These are phyloP conservation scores for Remorina albescens DNA, from an alignment of 2,797 vertebrate genomes.

Conservation along the genomic window DNA sequence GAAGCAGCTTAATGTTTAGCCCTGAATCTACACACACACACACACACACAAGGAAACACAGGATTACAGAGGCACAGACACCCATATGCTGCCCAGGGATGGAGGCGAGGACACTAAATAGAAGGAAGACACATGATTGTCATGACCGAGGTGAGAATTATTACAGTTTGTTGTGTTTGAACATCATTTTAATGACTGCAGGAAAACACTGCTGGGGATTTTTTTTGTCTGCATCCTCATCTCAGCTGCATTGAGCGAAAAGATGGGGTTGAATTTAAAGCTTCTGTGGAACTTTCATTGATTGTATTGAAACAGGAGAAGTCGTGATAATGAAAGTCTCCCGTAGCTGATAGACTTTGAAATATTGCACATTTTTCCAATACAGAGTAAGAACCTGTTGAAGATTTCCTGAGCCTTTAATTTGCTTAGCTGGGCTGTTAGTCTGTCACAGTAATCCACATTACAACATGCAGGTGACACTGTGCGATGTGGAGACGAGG, in stretches of 20 bases:
- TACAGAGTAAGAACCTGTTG: slow-evolving; percentile 19
- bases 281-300: not conserved
- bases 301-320: not conserved
- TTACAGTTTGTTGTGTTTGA: slow-evolving; percentile 4
- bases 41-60: slow-evolving; percentile 50
- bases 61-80: slow-evolving; percentile 69
- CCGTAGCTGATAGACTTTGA: not conserved
- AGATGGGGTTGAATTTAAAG: slow-evolving; percentile 12
- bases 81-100: slow-evolving; percentile 67
- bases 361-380: not conserved
- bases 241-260: not conserved
- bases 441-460: slow-evolving; percentile 57
- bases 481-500: slow-evolving; percentile 12
- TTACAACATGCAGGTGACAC: slow-evolving; percentile 17
- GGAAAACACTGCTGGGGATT: not conserved
- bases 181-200: not conserved
- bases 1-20: slow-evolving; percentile 86
- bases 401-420: slow-evolving; percentile 38
- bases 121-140: slow-evolving; percentile 31
- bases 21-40: slow-evolving; percentile 45
- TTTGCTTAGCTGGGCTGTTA: slow-evolving; percentile 46
- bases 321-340: not conserved
- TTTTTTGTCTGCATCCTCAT: slow-evolving; percentile 7
- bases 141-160: slow-evolving; percentile 63
- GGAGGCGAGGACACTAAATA: slow-evolving; percentile 61